Evolutionary conservation across 2,113 vertebrate genomes (phyloP).

Genomic region (Cervus canadensis): DNA sequence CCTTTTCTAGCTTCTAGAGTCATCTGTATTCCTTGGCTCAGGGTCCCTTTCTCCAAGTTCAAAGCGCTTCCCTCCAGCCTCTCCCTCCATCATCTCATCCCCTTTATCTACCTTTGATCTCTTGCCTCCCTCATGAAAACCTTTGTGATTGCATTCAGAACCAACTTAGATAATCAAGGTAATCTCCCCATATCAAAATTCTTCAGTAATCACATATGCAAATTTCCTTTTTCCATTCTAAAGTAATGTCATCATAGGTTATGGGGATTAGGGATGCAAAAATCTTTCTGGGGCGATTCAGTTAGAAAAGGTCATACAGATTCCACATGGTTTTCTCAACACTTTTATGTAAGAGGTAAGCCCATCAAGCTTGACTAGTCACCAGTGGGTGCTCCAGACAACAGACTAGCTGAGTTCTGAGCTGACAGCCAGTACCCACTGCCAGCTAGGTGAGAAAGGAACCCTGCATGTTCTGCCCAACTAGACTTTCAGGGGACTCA

Average conservation of each 20-base stretch:
- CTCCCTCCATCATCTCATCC: background rate
- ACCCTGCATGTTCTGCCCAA: no score
- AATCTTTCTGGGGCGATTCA: background rate
- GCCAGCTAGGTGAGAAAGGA: background rate
- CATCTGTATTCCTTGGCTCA: background rate
- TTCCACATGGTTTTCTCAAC: background rate
- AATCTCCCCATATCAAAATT: background rate
- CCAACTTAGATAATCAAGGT: background rate
- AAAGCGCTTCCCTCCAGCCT: background rate
- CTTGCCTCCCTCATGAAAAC: background rate
- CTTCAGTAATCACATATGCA: background rate
- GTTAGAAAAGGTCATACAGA: background rate
- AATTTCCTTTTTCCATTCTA: background rate
- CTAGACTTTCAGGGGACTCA: background rate
- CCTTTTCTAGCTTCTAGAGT: background rate
- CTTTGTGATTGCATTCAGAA: background rate
- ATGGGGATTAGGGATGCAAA: background rate
- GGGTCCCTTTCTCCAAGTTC: background rate
- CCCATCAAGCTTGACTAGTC: no score
- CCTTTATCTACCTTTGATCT: background rate
- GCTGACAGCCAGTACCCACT: background rate
- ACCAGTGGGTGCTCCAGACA: rapidly evolving
- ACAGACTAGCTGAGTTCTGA: background rate
- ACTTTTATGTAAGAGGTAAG: background rate
- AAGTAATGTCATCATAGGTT: background rate